Conservation (phyloP, 2,888 invertebrate species). For the Ichneumoninae sp. region DNA sequence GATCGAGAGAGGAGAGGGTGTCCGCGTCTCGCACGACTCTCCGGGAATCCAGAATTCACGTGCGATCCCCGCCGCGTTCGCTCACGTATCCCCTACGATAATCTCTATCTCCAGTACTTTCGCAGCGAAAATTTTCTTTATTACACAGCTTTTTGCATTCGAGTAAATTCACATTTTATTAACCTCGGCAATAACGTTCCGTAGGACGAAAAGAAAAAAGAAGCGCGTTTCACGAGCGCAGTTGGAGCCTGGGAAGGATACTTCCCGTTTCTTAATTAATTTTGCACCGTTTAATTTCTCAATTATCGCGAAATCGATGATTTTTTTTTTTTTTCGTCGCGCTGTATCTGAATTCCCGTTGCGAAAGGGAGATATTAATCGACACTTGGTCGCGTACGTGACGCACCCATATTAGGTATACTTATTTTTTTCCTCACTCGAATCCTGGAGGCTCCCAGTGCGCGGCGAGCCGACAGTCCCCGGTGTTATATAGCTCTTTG, state of each 20-base stretch:
- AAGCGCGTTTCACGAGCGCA: neutral
- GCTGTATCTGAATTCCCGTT: conserved; percentile 7
- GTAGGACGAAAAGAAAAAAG: neutral
- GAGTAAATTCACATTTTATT: neutral
- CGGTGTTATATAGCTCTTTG: neutral
- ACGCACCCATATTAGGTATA: conserved; percentile 18
- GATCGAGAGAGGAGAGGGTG: conserved; percentile 58
- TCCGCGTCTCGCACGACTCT: conserved; percentile 58
- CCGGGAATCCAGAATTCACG: conserved; percentile 63
- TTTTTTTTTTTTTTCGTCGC: neutral
- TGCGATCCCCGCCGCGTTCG: conserved; percentile 52
- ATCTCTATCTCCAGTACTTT: conserved; percentile 10
- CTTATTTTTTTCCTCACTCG: conserved; percentile 34
- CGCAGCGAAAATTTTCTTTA: neutral
- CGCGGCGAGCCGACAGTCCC: neutral
- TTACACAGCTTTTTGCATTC: neutral
- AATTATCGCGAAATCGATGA: conserved; percentile 52
- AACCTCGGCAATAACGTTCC: neutral
- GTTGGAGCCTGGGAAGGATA: neutral
- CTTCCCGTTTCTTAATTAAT: conserved; percentile 35
- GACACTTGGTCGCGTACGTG: conserved; percentile 12
- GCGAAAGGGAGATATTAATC: conserved; percentile 15
- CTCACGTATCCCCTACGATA: conserved; percentile 26
- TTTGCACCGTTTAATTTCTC: conserved; percentile 48
- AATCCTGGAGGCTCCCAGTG: conserved; percentile 13